Evolutionary conservation across 1,140 invertebrate genomes (phyloP).

Genomic region (Heliconius eleuchia): DNA sequence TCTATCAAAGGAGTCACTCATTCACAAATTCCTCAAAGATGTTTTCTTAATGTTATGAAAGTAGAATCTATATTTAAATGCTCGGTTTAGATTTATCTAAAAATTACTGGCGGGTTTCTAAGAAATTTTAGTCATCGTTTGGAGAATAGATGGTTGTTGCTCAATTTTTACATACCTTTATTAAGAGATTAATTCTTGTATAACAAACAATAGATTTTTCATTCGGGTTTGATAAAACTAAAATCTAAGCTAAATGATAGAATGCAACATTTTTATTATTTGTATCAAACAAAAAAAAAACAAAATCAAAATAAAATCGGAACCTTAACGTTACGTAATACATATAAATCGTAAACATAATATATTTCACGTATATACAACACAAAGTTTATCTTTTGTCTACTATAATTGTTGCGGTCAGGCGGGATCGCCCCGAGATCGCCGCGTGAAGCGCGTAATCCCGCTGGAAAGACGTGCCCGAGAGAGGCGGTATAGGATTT

Average conservation of each 20-base stretch:
- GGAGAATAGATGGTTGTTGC: no score
- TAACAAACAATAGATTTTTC: no score
- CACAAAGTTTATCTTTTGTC: conserved; percentile 30
- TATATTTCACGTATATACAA: background rate
- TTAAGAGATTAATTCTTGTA: no score
- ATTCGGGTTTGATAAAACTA: no score
- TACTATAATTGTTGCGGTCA: conserved; percentile 56
- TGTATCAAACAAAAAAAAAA: no score
- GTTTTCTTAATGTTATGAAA: background rate
- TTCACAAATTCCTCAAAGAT: background rate
- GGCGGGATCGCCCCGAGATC: conserved; percentile 50
- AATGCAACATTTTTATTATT: no score
- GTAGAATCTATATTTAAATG: background rate
- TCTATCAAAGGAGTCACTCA: background rate
- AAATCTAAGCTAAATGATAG: no score
- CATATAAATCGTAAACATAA: background rate
- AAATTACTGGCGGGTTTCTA: background rate
- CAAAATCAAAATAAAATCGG: background rate
- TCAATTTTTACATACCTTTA: background rate
- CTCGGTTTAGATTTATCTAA: background rate
- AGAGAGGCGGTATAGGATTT: conserved; percentile 60
- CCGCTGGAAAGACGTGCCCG: conserved; percentile 60
- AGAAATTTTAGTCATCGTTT: background rate
- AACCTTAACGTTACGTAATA: background rate
- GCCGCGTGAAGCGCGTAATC: conserved; percentile 59